Base-by-base conservation (phyloP, 2,888 invertebrate species). In the Pinctada fucata region DNA sequence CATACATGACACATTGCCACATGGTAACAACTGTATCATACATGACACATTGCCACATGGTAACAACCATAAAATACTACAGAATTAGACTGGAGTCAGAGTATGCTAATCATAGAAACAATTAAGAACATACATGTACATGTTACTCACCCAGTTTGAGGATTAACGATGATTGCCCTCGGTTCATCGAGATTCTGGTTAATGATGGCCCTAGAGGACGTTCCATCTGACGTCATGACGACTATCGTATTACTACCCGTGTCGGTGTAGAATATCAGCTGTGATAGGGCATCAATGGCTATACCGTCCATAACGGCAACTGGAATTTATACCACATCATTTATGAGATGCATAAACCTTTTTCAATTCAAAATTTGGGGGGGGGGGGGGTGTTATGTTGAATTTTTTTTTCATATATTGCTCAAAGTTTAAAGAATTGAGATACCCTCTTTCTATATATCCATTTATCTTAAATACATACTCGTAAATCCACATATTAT, bases 241-340 rank as follows among this genome's bases (percentile, higher is more conserved):
- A 85, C 88, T 51, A 90, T 89, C 48, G 84, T 69, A 75, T 89
- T 82, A 71, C 83, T 80, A 16, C 88, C 87, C 2, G 89, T 87
- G 83, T 90, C 90, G 0, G 90, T 87, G 83, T 89, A 90, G 81
- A 88, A 90, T 13, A 90, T 75, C 10, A 90, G 79, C 2, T 87
- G 84, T 0, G 88, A 87, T 16, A 86, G 76, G 0, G 86, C n/a
- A 75, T 90, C 90, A n/a, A 90, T 85, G 4, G 88, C 88, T 10
- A 90, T 82, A 49, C 90, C 90, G 78, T 90, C 90, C 48, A 87
- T 83, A 31, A 83, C 78, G 2, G 88, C 84, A 8, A 72, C 89
- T 88, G 71, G 3, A 73, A 10, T 31, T 31, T 31, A 31, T 31
- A 6, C 16, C 8, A 31, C 5, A 50, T 31, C 31, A 31, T 31